Evolutionary conservation across 2,888 invertebrate genomes (phyloP).

Genomic region (Oxytorus armatus): DNA sequence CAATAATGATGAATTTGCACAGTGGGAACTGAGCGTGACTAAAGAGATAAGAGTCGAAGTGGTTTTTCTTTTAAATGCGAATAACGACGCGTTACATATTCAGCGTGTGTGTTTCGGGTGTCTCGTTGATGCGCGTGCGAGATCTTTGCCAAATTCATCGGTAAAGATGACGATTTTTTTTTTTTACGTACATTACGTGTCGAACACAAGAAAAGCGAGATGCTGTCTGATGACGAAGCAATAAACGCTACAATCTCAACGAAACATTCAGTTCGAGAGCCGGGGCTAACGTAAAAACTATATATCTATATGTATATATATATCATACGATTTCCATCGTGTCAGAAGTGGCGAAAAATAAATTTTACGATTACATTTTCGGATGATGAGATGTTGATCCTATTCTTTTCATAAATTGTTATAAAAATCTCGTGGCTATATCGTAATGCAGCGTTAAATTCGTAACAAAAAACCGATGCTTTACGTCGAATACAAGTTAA

Average conservation of each 20-base stretch:
- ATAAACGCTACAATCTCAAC: slow-evolving; percentile 34
- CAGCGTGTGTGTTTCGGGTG: slow-evolving; percentile 18
- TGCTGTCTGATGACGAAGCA: slow-evolving; percentile 53
- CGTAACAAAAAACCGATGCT: too few species aligned
- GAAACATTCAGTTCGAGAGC: slow-evolving; percentile 25
- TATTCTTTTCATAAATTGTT: too few species aligned
- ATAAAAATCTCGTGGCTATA: too few species aligned
- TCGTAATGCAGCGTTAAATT: too few species aligned
- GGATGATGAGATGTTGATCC: too few species aligned
- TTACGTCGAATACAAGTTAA: too few species aligned
- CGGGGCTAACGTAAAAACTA: slow-evolving; percentile 21
- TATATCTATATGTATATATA: too few species aligned
- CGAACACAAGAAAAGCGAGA: slow-evolving; percentile 28
- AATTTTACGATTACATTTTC: neutral
- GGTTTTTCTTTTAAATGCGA: slow-evolving; percentile 35
- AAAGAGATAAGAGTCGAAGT: slow-evolving; percentile 47
- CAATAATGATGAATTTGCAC: slow-evolving; percentile 72
- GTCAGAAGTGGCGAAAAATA: neutral
- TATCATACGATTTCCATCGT: neutral
- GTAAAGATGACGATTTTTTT: neutral
- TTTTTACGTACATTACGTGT: slow-evolving; percentile 14
- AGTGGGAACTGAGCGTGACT: slow-evolving; percentile 56
- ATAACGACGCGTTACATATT: slow-evolving; percentile 23
- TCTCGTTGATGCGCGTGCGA: slow-evolving; percentile 26
- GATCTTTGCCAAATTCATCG: slow-evolving; percentile 20